Percentiles rank a stretch among this genome's conserved stretches.
Evolutionary conservation across 2,888 invertebrate species (phyloP).

Genomic region (Poecilus cupreus): DNA sequence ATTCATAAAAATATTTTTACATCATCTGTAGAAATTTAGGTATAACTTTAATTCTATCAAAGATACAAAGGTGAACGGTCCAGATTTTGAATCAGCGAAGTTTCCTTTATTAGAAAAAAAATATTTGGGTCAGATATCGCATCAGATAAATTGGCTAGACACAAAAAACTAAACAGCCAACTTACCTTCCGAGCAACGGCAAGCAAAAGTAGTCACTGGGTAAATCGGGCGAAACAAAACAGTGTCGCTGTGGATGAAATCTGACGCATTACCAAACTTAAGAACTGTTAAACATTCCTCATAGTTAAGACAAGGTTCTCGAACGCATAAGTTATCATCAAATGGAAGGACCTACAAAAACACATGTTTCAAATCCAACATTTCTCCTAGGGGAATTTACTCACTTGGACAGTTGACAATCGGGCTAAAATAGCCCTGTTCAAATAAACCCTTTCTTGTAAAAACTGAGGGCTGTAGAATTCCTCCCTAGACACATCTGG

Average conservation of each 20-base stretch:
- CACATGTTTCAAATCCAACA: not conserved
- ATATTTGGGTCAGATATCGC: no score
- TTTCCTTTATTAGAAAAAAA: no score
- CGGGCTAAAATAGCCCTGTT: constrained; percentile 91
- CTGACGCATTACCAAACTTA: constrained; percentile 94
- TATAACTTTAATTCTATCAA: no score
- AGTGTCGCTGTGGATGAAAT: constrained; percentile 90
- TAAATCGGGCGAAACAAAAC: constrained; percentile 96
- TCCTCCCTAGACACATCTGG: constrained; percentile 86
- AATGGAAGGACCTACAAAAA: constrained; percentile 87
- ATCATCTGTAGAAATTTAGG: no score
- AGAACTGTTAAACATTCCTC: constrained; percentile 94
- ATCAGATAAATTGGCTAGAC: no score
- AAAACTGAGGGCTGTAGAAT: constrained; percentile 90
- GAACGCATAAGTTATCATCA: constrained; percentile 96
- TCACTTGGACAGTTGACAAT: constrained; percentile 88
- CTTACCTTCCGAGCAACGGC: constrained; percentile 88
- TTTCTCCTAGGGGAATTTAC: no score
- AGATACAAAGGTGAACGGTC: no score
- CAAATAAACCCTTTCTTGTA: constrained; percentile 95
- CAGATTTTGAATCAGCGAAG: no score
- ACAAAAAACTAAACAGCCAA: no score
- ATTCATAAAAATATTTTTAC: no score
- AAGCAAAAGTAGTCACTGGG: constrained; percentile 94
- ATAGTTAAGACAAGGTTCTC: constrained; percentile 95